phyloP scores from a whole-genome alignment of 2,888 invertebrate species.

The Nymphalis polychloros region DNA sequence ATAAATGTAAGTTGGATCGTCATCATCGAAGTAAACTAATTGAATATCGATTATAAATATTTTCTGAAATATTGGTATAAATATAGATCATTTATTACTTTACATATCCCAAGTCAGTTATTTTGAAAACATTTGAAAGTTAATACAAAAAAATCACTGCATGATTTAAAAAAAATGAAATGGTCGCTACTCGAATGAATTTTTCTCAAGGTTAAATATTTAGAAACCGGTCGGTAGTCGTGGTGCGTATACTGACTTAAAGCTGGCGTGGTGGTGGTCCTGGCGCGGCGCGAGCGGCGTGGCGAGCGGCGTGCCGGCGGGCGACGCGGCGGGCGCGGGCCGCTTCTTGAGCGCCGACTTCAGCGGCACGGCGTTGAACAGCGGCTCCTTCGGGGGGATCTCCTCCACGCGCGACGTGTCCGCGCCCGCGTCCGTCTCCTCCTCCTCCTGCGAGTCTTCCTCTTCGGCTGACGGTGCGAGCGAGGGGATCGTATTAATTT shows the following conservation, averaged over 20 bases:
- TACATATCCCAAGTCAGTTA: too few relatives aligned
- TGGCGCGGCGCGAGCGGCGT: conserved; percentile 82
- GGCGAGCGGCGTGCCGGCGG: conserved; percentile 79
- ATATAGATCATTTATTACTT: too few relatives aligned
- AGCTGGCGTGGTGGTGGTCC: conserved; percentile 88
- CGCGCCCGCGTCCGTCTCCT: conserved; percentile 84
- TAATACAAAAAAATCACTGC: too few relatives aligned
- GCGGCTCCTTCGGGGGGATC: conserved; percentile 95
- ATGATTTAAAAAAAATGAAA: too few relatives aligned
- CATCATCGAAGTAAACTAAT: too few relatives aligned
- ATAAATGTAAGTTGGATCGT: too few relatives aligned
- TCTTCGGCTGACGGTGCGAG: conserved; percentile 60
- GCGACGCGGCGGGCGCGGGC: conserved; percentile 86
- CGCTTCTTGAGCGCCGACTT: conserved; percentile 96
- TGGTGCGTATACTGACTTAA: conserved; percentile 84
- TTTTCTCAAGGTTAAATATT: too few relatives aligned
- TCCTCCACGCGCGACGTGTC: conserved; percentile 94
- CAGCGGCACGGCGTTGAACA: conserved; percentile 94
- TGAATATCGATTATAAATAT: too few relatives aligned
- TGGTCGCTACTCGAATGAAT: too few relatives aligned
- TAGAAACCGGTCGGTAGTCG: background rate
- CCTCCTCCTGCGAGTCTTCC: conserved; percentile 85
- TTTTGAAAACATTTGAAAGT: too few relatives aligned
- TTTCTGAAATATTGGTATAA: too few relatives aligned
- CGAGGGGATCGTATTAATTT: background rate